These are phyloP conservation scores for Rhamnusium bicolor DNA, from an alignment of 2,888 invertebrate species.

Conservation along the genomic window DNA sequence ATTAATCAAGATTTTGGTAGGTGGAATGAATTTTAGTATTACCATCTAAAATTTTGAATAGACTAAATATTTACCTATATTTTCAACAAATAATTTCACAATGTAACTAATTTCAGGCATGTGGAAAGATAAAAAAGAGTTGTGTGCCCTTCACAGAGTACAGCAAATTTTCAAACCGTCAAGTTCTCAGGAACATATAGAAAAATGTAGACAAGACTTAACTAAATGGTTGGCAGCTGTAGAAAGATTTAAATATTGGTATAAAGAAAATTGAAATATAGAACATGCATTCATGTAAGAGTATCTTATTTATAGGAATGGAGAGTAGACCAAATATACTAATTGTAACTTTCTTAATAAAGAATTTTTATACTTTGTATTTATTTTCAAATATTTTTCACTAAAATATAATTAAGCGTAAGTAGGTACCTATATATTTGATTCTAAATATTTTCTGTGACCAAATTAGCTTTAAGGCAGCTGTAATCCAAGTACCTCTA, in stretches of 20 bases:
- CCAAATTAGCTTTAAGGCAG: too few relatives aligned
- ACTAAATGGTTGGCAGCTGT: conserved; percentile 75
- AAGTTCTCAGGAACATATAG: conserved; percentile 59
- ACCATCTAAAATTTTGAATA: too few relatives aligned
- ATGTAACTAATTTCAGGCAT: too few relatives aligned
- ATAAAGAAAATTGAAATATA: conserved; percentile 54
- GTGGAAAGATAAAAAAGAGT: conserved; percentile 75
- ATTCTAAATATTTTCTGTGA: not conserved
- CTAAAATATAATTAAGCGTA: too few relatives aligned
- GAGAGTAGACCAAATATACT: not conserved
- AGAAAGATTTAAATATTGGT: conserved; percentile 76
- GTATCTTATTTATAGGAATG: too few relatives aligned
- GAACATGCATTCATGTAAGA: too few relatives aligned
- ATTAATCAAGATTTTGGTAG: too few relatives aligned
- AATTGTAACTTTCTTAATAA: not conserved
- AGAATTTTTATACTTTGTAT: not conserved
- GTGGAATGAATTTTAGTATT: too few relatives aligned
- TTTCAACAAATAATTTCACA: too few relatives aligned
- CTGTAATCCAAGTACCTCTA: too few relatives aligned
- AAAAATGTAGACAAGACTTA: conserved; percentile 64
- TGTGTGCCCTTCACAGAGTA: conserved; percentile 75
- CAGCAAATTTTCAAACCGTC: conserved; percentile 77
- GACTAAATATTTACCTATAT: too few relatives aligned
- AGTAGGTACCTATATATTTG: too few relatives aligned
- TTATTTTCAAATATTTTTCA: not conserved